Evolutionary conservation across 92 coral and sea anemone species (phyloP).

Genomic region (Epizoanthus stellaris): DNA sequence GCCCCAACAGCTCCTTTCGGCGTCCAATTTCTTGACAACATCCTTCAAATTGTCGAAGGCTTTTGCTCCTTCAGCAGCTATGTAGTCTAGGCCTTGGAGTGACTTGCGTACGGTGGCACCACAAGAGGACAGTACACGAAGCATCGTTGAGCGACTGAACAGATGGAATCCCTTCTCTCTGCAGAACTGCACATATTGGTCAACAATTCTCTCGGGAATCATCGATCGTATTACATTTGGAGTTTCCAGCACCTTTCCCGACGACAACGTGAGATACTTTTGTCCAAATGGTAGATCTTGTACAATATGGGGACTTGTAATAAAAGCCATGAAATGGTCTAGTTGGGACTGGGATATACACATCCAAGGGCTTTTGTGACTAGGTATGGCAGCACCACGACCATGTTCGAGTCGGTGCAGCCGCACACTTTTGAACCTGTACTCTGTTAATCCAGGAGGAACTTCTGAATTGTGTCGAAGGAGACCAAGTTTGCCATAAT

Average conservation of each 20-base stretch:
- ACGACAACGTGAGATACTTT: too few relatives aligned
- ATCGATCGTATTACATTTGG: neutral
- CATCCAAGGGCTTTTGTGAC: too few relatives aligned
- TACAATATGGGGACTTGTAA: too few relatives aligned
- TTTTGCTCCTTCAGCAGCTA: neutral
- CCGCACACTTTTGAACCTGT: neutral
- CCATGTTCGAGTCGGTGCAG: too few relatives aligned
- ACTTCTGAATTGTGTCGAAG: neutral
- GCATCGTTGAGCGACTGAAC: neutral
- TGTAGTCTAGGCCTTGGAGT: neutral
- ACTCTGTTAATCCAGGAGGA: too few relatives aligned
- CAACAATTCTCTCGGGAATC: neutral
- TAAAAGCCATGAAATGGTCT: too few relatives aligned
- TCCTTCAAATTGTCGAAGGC: neutral
- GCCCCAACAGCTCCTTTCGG: neutral
- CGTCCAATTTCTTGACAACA: neutral
- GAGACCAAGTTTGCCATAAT: neutral
- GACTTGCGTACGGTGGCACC: neutral
- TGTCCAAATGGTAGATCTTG: too few relatives aligned
- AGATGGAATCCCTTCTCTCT: neutral
- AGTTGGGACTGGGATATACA: too few relatives aligned
- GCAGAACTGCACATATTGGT: neutral
- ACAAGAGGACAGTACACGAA: neutral
- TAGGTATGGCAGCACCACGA: too few relatives aligned
- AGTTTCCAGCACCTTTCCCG: too few relatives aligned